Conservation (phyloP, 2,113 vertebrate genomes). For the Nothobranchius kuhntae region DNA sequence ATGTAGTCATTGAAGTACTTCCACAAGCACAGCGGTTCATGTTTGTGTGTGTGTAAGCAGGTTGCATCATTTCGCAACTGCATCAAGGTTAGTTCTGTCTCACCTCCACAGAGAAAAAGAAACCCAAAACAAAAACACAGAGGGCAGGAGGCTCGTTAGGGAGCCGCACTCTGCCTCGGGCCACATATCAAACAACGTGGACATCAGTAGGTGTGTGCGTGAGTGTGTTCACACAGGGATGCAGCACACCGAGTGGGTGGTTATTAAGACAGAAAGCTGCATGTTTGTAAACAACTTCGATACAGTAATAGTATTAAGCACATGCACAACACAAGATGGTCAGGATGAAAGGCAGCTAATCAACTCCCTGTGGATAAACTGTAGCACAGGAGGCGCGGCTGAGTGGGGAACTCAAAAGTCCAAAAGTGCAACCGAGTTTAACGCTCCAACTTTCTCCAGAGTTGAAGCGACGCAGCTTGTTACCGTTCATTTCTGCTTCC, state of each 20-base stretch:
- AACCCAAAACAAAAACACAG: slow-evolving; percentile 33
- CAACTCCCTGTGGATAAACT: slow-evolving; percentile 40
- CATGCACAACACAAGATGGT: slow-evolving; percentile 9
- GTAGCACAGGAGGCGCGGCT: slow-evolving; percentile 6
- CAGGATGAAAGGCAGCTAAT: slow-evolving; percentile 39
- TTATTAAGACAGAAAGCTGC: slow-evolving; percentile 32
- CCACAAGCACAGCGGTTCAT: slow-evolving; percentile 3
- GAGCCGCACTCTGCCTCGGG: slow-evolving; percentile 65
- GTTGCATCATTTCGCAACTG: slow-evolving; percentile 53
- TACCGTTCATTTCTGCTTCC: slow-evolving; percentile 37
- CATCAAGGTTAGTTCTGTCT: slow-evolving; percentile 67
- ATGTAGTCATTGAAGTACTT: slow-evolving; percentile 14
- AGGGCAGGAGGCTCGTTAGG: slow-evolving; percentile 74
- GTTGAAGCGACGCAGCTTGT: slow-evolving; percentile 33
- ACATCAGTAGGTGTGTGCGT: slow-evolving; percentile 45
- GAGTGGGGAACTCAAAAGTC: slow-evolving; percentile 34
- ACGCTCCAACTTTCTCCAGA: slow-evolving; percentile 30
- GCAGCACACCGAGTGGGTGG: slow-evolving; percentile 29
- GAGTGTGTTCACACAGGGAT: slow-evolving; percentile 31
- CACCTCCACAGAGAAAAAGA: slow-evolving; percentile 27
- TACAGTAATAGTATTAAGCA: slow-evolving; percentile 30
- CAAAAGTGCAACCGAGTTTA: slow-evolving; percentile 40
- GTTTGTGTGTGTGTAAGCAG: slow-evolving; percentile 37
- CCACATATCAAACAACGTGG: slow-evolving; percentile 62
- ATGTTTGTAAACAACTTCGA: slow-evolving; percentile 38